Base-by-base conservation (phyloP, 2,888 invertebrate genomes). In the Onthophagus sagittarius region DNA sequence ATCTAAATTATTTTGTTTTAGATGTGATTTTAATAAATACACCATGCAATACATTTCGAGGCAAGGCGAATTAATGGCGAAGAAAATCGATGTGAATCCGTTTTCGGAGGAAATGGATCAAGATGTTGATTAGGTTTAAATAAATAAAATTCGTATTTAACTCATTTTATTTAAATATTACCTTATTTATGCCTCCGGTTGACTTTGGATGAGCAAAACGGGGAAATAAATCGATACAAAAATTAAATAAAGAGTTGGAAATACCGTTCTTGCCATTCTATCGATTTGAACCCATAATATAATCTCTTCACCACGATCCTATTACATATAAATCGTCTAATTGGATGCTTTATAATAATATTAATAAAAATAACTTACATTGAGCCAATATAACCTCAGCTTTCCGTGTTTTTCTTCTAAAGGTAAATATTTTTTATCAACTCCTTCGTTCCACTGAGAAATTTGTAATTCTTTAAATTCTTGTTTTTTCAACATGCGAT, bases 21-120 rank as follows among this genome's bases (percentile, higher is more conserved):
- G 96, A 79, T 96, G 95, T 83, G 95, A 97, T 82, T 94, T 93
- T 84, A 97, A 96, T 85, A 94, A 94, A 81, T 96, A 94, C 82
- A 94, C 93, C 0, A 88, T 95, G 76, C 88, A 89, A 65, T 94
- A 92, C 77, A 87, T 96, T 11, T 75, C 79, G 63, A 79, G 77
- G 14, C 75, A 84, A 73, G 84, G 83, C 2, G 82, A 89, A 76
- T 86, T 88, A 2, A 87, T 90, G 0, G 89, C 7, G 84, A 81
- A 81, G 75, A 79, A 80, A 67, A 32, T 67, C 6, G 67, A 67
- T 31, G 31, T 67, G 5, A 67, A 67, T 7, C 67, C 67, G 9
- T 67, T 67, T 31, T 31, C 31, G 11, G 67, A 67, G 23, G 67
- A 67, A 6, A 67, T 67, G 67, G 67, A 67, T 31, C 39, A 53